phyloP scores from a whole-genome alignment of 2,113 vertebrate genomes.

The Clarias magur region DNA sequence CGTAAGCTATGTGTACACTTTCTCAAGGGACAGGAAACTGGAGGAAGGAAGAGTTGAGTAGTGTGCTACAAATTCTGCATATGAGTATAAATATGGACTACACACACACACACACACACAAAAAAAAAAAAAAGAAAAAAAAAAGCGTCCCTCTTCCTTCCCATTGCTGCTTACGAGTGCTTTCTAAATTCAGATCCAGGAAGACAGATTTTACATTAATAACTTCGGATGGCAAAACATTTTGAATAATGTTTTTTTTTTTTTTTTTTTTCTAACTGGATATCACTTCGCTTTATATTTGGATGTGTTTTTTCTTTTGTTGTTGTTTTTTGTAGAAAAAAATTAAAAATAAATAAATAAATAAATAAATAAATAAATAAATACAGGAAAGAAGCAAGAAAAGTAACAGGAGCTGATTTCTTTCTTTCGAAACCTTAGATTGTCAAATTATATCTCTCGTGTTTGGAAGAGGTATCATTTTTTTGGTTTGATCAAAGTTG shows the following conservation, averaged over 20 bases:
- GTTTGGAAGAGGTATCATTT: background rate
- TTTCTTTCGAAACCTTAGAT: background rate
- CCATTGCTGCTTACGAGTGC: slow-evolving; percentile 19
- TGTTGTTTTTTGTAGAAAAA: background rate
- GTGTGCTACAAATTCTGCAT: slow-evolving; percentile 12
- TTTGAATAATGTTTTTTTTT: background rate
- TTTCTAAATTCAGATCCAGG: slow-evolving; percentile 10
- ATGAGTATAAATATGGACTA: background rate
- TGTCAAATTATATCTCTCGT: background rate
- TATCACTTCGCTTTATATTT: background rate
- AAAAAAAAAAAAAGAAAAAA: background rate
- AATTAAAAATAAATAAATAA: background rate
- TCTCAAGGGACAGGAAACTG: slow-evolving; percentile 41
- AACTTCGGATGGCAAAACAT: background rate
- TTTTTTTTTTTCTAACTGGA: slow-evolving; percentile 13
- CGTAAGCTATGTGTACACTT: slow-evolving; percentile 15
- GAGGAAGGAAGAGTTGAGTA: slow-evolving; percentile 41
- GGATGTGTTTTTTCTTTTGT: background rate
- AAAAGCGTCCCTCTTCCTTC: background rate
- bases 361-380: too few species aligned
- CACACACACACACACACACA: too few species aligned
- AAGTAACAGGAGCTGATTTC: background rate
- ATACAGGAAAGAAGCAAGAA: background rate
- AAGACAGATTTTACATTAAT: background rate
- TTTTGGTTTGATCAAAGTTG: background rate